Evolutionary conservation across 30 jellyfish, hydroid and myxozoan species (phyloP).

Genomic region (Aurelia sp.): DNA sequence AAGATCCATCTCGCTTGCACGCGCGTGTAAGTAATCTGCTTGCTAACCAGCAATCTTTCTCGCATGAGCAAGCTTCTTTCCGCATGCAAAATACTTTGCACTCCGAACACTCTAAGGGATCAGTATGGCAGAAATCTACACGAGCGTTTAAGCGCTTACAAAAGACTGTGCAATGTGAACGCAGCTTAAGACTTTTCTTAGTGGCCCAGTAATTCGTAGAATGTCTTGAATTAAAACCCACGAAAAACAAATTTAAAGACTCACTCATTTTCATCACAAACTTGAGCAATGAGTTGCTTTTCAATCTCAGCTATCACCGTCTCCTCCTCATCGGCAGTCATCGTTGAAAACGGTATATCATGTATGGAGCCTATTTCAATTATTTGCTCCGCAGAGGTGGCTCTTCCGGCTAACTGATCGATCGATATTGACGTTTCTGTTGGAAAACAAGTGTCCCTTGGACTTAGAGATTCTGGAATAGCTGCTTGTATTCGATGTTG

Average conservation of each 20-base stretch:
- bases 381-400: conserved; percentile 2
- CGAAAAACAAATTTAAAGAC: neutral
- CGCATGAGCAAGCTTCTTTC: no score
- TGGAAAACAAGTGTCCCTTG: conserved; percentile 5
- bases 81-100: no score
- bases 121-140: no score
- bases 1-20: no score
- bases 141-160: no score
- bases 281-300: conserved; percentile 60
- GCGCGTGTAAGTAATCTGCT: no score
- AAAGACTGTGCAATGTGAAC: no score
- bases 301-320: conserved; percentile 57
- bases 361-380: conserved; percentile 54
- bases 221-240: neutral
- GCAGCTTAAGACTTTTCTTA: neutral
- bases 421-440: neutral
- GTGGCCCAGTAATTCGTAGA: neutral
- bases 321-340: conserved; percentile 63
- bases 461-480: conserved; percentile 35
- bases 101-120: no score
- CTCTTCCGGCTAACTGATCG: neutral
- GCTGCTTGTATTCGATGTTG: conserved; percentile 60
- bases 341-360: conserved; percentile 27
- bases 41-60: no score
- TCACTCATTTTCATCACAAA: conserved; percentile 68